Base-by-base conservation (phyloP, 1,140 invertebrate genomes). In the Heliconius hewitsoni region DNA sequence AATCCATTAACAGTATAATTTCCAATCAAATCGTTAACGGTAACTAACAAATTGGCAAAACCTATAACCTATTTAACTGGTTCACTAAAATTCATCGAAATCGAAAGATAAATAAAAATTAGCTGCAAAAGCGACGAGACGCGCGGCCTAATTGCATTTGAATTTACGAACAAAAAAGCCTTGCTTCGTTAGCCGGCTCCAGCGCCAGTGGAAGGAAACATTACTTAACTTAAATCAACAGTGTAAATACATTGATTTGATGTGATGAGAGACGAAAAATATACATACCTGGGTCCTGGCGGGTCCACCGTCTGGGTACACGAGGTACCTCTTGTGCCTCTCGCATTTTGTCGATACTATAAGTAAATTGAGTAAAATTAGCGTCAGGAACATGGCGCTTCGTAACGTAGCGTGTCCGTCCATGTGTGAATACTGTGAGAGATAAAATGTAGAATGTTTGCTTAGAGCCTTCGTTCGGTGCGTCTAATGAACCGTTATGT, bases 401-500 rank as follows among this genome's bases (percentile, higher is more conserved):
- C 76, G 84, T 79, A 84, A 78, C 83, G 81, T 83, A 84, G 76
- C 84, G 78, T 78, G 81, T 70, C 80, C 86, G 88, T 77, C 85
- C 85, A 82, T 83, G 85, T 90, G 85, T 87, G 90, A 89, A 88
- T 86, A 87, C 86, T 78, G 85, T 86, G 83, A 85, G 85, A 91
- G 87, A 89, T 90, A 87, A 92, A 93, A 89, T 90, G 86, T 86
- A 82, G 79, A 83, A 84, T 93, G 87, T 94, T 94, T 94, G 85
- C 85, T 82, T 84, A 88, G 80, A 86, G 89, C 85, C 84, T 90
- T 81, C 86, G 87, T 88, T 82, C 85, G 87, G 79, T 82, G 84
- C 81, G 87, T 79, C 84, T 93, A 94, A 93, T 93, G 91, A 94
- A 94, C 91, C 93, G 93, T 93, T 94, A 93, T 93, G 89, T 92